Base-by-base conservation (phyloP, 2,888 invertebrate species). In the Charanyca ferruginea region DNA sequence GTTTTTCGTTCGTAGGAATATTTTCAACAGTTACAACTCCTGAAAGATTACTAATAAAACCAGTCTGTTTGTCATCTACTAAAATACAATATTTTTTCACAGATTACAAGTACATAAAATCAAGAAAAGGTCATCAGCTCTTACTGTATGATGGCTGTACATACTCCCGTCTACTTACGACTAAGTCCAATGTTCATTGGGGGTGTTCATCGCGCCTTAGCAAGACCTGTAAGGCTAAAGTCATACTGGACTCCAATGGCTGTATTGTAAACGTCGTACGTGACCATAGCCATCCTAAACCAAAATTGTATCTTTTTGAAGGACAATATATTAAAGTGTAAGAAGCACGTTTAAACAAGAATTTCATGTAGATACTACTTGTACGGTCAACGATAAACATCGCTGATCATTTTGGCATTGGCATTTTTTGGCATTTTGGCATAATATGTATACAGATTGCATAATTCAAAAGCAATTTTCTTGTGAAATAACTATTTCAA, bases 151-250 rank as follows among this genome's bases (percentile, higher is more conserved):
- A 44, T 0, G 67, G 66, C 3, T 66, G 35, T 18, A 58, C 58
- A 8, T 72, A 7, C 38, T 35, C 11, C 4, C 35, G 23, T 8
- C 16, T 42, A 2, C 16, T 9, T 1, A n/a, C 3, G 5, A 22
- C 45, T 25, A 60, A 55, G 18, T 0, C 42, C 7, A 23, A 23
- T 16, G 28, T 23, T 1, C 51, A 52, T 13, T 72, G 73, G 73
- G 18, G 4, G 8, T 72, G 73, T 22, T 16, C 73, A 0, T 72
- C 59, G 3, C 13, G n/a, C 0, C 13, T n/a, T 1, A 72, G 73
- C 22, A 52, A 52, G 23, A 8, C 1, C 0, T 72, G 67, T 35
- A 55, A 38, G 0, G 72, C 67, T 7, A 52, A 3, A 11, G 4
- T 73, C n/a, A 20, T 9, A 20, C 7, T 60, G 9, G 1, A 57